Evolutionary conservation across 2,113 vertebrate genomes (phyloP).

Genomic region (Aphyosemion australe): DNA sequence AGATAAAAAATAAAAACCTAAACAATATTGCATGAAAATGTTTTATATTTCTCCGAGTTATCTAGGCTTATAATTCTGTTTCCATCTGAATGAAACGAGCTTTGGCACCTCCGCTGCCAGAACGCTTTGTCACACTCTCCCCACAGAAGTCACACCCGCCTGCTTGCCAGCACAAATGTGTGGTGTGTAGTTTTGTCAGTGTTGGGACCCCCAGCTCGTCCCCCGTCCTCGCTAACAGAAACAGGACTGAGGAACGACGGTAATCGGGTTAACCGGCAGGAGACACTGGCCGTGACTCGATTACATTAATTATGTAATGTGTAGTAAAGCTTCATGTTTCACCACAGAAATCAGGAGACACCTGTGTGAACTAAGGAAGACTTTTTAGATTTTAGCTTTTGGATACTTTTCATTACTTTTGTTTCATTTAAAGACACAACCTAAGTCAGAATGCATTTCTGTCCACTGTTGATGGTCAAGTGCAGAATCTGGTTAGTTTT

Average conservation of each 20-base stretch:
- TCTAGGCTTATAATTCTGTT: conserved; percentile 5
- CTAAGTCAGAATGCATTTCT: no score
- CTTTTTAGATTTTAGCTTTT: no score
- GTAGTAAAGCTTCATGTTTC: no score
- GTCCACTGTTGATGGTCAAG: no score
- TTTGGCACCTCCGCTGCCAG: conserved; percentile 22
- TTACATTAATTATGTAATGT: conserved; percentile 17
- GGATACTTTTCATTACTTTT: no score
- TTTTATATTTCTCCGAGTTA: conserved; percentile 1
- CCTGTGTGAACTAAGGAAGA: no score
- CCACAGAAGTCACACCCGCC: conserved; percentile 61
- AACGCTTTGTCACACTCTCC: conserved; percentile 54
- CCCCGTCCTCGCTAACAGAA: conserved; percentile 40
- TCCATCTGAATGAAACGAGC: conserved; percentile 22
- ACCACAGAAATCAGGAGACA: no score
- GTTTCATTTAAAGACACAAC: no score
- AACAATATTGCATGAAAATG: conserved; percentile 1
- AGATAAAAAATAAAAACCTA: conserved; percentile 2
- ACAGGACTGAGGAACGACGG: conserved; percentile 31
- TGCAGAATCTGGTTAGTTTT: no score
- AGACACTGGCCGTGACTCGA: background rate
- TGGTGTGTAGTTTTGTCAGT: conserved; percentile 33
- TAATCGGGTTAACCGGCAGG: conserved; percentile 2
- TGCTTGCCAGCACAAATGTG: conserved; percentile 54
- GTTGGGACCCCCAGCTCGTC: conserved; percentile 42